A percentile compares a stretch with the other conserved stretches of the same genome.
Evolutionary conservation across 2,797 vertebrate genomes (phyloP).

Genomic region (Benthosema pterotum): DNA sequence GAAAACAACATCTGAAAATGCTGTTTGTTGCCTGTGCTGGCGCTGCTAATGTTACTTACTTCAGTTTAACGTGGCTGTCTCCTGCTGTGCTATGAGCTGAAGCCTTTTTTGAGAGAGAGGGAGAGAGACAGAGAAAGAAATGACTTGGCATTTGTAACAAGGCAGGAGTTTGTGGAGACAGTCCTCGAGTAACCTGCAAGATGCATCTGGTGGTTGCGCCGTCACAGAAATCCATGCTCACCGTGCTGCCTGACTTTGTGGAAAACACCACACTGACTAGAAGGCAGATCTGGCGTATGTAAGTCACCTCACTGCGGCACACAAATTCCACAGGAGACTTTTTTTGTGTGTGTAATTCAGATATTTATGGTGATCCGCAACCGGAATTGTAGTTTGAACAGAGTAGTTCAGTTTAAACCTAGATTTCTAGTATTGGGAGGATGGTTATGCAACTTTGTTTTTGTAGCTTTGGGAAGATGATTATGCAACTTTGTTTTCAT

Average conservation of each 20-base stretch:
- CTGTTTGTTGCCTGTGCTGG: neutral
- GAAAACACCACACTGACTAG: slow-evolving; percentile 71
- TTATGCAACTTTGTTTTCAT: too few relatives aligned
- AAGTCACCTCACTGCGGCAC: slow-evolving; percentile 50
- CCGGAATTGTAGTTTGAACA: neutral
- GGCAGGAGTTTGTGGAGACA: neutral
- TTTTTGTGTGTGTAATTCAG: neutral
- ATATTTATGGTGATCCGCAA: neutral
- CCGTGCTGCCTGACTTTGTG: slow-evolving; percentile 76
- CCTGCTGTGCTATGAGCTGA: slow-evolving; percentile 2
- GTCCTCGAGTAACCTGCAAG: slow-evolving; percentile 30
- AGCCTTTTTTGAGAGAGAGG: neutral
- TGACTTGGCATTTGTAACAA: neutral
- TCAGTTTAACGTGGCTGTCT: neutral
- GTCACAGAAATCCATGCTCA: slow-evolving; percentile 63
- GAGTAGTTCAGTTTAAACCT: neutral
- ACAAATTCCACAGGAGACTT: neutral
- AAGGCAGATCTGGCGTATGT: slow-evolving; percentile 80
- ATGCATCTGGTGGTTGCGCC: slow-evolving; percentile 77
- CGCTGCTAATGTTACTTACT: neutral
- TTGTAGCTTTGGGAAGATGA: neutral
- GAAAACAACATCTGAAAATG: neutral
- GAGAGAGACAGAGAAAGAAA: slow-evolving; percentile 1
- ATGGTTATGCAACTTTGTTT: neutral
- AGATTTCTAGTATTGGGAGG: too few relatives aligned